Evolutionary conservation across 1,140 invertebrate genomes (phyloP).

Genomic region (Pseudomyrmex gracilis): DNA sequence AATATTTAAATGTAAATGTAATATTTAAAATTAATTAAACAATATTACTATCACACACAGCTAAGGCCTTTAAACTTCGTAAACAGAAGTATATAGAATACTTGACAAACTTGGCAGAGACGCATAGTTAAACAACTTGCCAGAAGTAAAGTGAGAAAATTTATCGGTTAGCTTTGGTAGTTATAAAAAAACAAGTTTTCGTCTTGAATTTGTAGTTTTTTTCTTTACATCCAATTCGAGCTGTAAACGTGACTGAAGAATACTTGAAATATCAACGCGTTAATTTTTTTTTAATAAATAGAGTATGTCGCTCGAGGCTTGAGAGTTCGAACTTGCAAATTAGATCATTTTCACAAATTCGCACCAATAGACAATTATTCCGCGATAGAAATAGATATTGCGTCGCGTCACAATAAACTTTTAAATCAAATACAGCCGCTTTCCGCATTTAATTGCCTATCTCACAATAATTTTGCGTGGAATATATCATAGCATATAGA

Average conservation of each 20-base stretch:
- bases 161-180: constrained; percentile 17
- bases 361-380: constrained; percentile 43
- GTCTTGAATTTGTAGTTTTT: neutral
- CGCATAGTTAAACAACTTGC: neutral
- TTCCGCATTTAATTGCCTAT: constrained; percentile 41
- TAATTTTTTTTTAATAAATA: constrained; percentile 51
- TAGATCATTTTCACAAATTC: constrained; percentile 26
- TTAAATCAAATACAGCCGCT: constrained; percentile 47
- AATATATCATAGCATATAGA: neutral
- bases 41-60: neutral
- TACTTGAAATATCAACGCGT: neutral
- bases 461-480: constrained; percentile 19
- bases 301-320: neutral
- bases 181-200: neutral
- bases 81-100: neutral
- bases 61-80: neutral
- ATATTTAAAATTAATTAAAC: constrained; percentile 17
- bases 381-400: constrained; percentile 25
- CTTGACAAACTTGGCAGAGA: neutral
- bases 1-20: too few species aligned
- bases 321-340: constrained; percentile 39
- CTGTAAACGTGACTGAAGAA: constrained; percentile 41
- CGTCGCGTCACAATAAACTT: constrained; percentile 31
- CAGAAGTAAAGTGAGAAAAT: neutral
- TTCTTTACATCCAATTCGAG: neutral